Conservation (phyloP, 2,888 invertebrate genomes). For the Ophioninae sp. region DNA sequence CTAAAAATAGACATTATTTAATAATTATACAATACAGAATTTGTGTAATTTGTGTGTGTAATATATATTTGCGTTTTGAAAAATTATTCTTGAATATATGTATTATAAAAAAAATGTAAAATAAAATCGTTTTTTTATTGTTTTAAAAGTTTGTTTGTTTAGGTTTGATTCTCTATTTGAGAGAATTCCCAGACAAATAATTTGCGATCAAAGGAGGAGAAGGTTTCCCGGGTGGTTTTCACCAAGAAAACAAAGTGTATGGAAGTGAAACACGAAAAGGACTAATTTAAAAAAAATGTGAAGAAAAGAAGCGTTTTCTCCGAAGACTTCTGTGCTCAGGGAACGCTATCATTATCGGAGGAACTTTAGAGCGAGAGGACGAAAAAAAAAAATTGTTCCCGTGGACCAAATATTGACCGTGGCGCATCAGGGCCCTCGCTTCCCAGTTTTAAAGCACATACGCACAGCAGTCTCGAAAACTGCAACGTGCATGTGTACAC, state of each 20-base stretch:
- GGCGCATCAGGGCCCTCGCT: background rate
- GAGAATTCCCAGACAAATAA: background rate
- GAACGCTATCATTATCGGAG: background rate
- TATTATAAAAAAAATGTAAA: no score
- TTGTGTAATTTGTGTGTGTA: no score
- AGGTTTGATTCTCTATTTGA: background rate
- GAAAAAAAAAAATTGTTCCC: background rate
- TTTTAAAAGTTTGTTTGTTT: background rate
- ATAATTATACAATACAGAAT: no score
- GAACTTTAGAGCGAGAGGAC: background rate
- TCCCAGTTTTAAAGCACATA: conserved; percentile 26
- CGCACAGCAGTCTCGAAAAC: conserved; percentile 48
- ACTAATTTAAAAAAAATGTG: background rate
- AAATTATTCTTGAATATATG: no score
- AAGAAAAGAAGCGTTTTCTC: background rate
- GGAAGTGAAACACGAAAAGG: background rate
- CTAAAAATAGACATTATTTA: no score
- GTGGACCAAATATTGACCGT: conserved; percentile 33
- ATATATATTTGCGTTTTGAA: no score
- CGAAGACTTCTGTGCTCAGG: background rate
- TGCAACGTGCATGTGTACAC: conserved; percentile 37
- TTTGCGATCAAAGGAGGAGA: background rate
- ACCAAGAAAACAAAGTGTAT: background rate
- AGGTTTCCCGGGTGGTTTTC: background rate
- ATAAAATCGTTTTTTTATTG: background rate